Conservation (phyloP, 2,888 invertebrate genomes). For the Psococerastis gibbosa region DNA sequence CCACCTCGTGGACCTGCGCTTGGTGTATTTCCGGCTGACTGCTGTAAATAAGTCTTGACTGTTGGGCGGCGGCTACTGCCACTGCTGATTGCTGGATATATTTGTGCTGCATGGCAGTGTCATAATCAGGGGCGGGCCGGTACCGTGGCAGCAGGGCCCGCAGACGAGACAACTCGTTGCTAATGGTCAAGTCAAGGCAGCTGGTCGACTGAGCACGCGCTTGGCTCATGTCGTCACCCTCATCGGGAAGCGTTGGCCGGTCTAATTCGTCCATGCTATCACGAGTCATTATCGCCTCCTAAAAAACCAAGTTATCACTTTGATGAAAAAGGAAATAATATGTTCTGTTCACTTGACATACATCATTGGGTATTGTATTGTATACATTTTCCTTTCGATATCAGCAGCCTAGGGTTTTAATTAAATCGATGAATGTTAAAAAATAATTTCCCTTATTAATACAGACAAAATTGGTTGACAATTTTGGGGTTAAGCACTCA, state of each 20-base stretch:
- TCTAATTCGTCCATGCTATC: conserved; percentile 23
- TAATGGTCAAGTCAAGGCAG: conserved; percentile 37
- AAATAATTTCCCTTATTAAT: too few relatives aligned
- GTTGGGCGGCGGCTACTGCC: conserved; percentile 25
- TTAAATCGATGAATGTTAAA: too few relatives aligned
- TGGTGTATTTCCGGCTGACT: conserved; percentile 60
- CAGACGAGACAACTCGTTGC: conserved; percentile 32
- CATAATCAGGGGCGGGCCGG: conserved; percentile 86
- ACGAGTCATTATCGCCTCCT: conserved; percentile 4
- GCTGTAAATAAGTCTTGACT: conserved; percentile 34
- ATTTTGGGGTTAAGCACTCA: too few relatives aligned
- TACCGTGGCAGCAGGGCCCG: conserved; percentile 66
- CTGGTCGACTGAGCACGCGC: conserved; percentile 45
- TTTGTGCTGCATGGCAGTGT: conserved; percentile 77
- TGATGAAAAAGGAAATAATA: neutral
- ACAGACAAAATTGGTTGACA: too few relatives aligned
- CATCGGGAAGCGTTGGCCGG: conserved; percentile 12
- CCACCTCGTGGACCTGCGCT: conserved; percentile 22
- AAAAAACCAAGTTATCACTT: conserved; percentile 4
- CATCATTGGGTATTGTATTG: too few relatives aligned
- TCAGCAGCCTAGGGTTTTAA: too few relatives aligned
- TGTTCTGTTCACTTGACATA: too few relatives aligned
- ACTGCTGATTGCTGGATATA: conserved; percentile 26
- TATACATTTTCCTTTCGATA: too few relatives aligned
- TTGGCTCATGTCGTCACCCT: conserved; percentile 16